These are phyloP conservation scores for Rhingia campestris DNA, from an alignment of 2,888 invertebrate genomes.

Conservation along the genomic window DNA sequence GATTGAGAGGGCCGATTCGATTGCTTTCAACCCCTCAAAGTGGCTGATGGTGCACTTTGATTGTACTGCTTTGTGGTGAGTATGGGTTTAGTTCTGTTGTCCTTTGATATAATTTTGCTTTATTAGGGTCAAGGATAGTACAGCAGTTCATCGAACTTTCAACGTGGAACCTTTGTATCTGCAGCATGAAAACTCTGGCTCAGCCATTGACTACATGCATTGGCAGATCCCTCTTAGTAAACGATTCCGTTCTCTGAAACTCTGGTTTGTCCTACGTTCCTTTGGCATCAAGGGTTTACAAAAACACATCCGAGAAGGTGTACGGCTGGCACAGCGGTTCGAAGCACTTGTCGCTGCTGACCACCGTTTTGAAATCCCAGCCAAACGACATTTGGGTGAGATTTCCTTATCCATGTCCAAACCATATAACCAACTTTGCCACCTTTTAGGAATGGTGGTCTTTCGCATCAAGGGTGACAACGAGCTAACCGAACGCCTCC, in stretches of 20 bases:
- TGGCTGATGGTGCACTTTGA: constrained; percentile 99
- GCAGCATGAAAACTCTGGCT: constrained; percentile 98
- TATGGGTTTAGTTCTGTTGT: constrained; percentile 9
- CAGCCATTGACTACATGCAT: constrained; percentile 98
- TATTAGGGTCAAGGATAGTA: constrained; percentile 95
- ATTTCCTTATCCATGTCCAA: neutral
- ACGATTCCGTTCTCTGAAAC: constrained; percentile 94
- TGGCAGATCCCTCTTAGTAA: constrained; percentile 98
- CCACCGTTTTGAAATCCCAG: constrained; percentile 94
- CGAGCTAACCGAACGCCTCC: constrained; percentile 92
- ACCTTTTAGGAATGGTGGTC: constrained; percentile 89
- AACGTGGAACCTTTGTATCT: constrained; percentile 98
- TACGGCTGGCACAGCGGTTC: constrained; percentile 94
- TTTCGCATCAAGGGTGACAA: constrained; percentile 94
- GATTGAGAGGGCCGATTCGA: constrained; percentile 95
- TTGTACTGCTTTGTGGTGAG: constrained; percentile 98
- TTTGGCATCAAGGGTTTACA: constrained; percentile 96
- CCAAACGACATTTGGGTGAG: constrained; percentile 88
- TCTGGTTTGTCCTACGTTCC: constrained; percentile 98
- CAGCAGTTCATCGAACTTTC: constrained; percentile 96
- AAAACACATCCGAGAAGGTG: constrained; percentile 95
- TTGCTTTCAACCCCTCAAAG: constrained; percentile 99
- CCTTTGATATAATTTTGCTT: constrained; percentile 63
- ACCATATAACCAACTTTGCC: neutral
- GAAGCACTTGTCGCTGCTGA: constrained; percentile 93